Base-by-base conservation (phyloP, 2,113 vertebrate genomes). In the Hiodon tergisus region DNA sequence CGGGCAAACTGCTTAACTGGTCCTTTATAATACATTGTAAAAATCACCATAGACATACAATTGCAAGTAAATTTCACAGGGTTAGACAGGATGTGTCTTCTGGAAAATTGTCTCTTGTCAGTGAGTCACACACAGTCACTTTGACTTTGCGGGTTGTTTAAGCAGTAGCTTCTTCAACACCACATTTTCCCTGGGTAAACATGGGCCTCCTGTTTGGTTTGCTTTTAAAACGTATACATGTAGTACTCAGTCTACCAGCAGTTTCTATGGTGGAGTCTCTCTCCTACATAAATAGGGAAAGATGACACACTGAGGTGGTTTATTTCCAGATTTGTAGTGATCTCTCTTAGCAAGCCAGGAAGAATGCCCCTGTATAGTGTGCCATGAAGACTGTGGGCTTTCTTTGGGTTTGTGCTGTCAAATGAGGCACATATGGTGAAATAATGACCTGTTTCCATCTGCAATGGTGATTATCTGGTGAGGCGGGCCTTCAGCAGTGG, bases 391-490 rank as follows among this genome's bases (percentile, higher is more conserved):
- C n/a, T n/a, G n/a, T n/a, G n/a, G n/a, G 46, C 53, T 52, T 47
- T n/a, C 67, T 72, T 72, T 70, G 54, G 69, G 54, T 72, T 52
- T 67, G 7, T 55, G 52, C 70, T 59, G 48, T 46, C 17, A 16
- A 10, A 65, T n/a, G 67, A 4, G 63, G 53, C 7, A 48, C 54
- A 67, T 59, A 47, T 67, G 69, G 70, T 60, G 16, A 60, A 60
- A 51, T 71, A 69, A 17, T 47, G 47, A 55, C 47, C 69, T 14
- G 5, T 59, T 75, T 57, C 53, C 14, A 51, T 75, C 54, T 75
- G 72, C 72, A 63, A 47, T 13, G 46, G 31, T 69, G 77, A 70
- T 65, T 69, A 10, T 74, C 61, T n/a, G 53, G 51, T n/a, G 67
- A 74, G 58, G 11, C 50, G 31, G 51, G 6, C 51, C 69, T 69